Evolutionary conservation across 2,797 vertebrate genomes (phyloP).

Genomic region (Melanogrammus aeglefinus): DNA sequence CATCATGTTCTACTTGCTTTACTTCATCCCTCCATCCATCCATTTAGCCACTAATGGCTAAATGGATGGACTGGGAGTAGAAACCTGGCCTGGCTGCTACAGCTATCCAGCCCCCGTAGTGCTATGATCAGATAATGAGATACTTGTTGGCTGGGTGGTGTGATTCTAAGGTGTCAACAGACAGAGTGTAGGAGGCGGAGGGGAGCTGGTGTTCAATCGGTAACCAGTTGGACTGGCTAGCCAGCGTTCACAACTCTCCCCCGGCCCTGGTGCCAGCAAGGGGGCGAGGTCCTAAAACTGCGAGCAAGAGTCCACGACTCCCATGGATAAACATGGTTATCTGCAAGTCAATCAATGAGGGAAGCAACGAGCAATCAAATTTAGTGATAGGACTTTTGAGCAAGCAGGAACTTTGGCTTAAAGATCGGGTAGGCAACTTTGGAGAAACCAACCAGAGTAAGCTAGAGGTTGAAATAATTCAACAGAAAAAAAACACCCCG

Average conservation of each 20-base stretch:
- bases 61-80: neutral
- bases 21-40: neutral
- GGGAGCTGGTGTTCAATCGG: neutral
- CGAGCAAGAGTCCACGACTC: slow-evolving; percentile 79
- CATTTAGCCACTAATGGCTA: too few relatives aligned
- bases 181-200: neutral
- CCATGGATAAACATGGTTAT: slow-evolving; percentile 35
- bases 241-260: neutral
- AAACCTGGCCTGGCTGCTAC: neutral
- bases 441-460: too few relatives aligned
- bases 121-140: neutral
- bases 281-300: slow-evolving; percentile 88
- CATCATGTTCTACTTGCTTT: neutral
- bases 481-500: too few relatives aligned
- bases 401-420: neutral
- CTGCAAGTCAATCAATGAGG: neutral
- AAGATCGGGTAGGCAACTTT: too few relatives aligned
- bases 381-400: neutral
- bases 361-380: neutral
- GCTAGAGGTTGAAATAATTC: too few relatives aligned
- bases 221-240: neutral
- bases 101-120: neutral
- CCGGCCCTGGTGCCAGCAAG: slow-evolving; percentile 41
- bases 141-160: neutral
- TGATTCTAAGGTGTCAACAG: neutral